These are phyloP conservation scores for Brachyptera risi DNA, from an alignment of 2,888 invertebrate species.

Conservation along the genomic window DNA sequence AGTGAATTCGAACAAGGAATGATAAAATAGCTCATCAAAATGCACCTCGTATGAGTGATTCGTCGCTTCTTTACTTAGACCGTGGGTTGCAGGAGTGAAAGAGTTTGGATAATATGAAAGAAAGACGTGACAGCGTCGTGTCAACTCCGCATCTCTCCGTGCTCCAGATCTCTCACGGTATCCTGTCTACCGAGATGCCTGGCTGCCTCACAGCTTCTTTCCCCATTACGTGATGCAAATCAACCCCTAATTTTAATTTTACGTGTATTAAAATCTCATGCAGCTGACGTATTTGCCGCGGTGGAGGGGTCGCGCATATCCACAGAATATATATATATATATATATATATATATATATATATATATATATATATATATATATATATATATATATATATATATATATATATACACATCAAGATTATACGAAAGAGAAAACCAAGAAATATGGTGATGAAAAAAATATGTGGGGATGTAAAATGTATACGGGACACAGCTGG, in stretches of 20 bases:
- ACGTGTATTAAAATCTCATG: conserved; percentile 55
- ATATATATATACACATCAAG: conserved; percentile 21
- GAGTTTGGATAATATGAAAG: conserved; percentile 15
- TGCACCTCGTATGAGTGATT: conserved; percentile 17
- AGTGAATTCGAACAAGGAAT: neutral
- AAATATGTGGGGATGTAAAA: neutral
- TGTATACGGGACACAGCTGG: conserved; percentile 11
- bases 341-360: too few relatives aligned
- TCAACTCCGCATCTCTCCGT: conserved; percentile 10
- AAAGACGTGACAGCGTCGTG: conserved; percentile 24
- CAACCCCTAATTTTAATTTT: conserved; percentile 57
- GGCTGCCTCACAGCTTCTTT: conserved; percentile 42
- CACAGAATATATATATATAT: too few relatives aligned
- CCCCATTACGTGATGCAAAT: conserved; percentile 58
- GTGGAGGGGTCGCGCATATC: conserved; percentile 14
- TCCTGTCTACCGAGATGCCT: conserved; percentile 40
- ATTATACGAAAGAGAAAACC: conserved; percentile 12
- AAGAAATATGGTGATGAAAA: conserved; percentile 3
- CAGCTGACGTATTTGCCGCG: conserved; percentile 49
- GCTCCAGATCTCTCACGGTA: conserved; percentile 24
- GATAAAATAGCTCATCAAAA: conserved; percentile 9
- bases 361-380: too few relatives aligned
- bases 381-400: too few relatives aligned
- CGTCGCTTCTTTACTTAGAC: conserved; percentile 12
- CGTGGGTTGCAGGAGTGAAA: neutral